Conservation (phyloP, 92 coral and sea anemone genomes). For the Chrysogorgia sp. region DNA sequence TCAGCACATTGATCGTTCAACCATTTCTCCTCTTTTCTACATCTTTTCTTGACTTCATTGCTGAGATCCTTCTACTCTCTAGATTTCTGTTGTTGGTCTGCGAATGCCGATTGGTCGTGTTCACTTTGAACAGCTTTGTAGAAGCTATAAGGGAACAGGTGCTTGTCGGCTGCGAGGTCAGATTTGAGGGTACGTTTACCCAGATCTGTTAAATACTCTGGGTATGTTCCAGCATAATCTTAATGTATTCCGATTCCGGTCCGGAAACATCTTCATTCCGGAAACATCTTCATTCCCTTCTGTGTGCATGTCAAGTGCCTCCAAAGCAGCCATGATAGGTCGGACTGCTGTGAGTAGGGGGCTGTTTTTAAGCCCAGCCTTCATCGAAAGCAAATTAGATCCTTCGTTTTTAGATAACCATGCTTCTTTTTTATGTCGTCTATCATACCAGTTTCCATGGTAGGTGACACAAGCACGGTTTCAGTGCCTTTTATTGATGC, state of each 20-base stretch:
- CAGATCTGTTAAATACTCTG: too few species aligned
- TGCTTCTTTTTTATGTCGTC: constrained; percentile 56
- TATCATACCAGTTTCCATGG: constrained; percentile 63
- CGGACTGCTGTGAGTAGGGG: constrained; percentile 55
- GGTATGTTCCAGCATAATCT: constrained; percentile 50
- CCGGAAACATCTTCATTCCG: too few species aligned
- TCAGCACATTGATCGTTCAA: too few species aligned
- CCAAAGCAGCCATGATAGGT: constrained; percentile 54
- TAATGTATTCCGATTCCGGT: constrained; percentile 19
- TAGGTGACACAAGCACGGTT: constrained; percentile 47
- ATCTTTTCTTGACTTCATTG: too few species aligned
- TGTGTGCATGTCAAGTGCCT: constrained; percentile 49
- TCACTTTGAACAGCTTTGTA: too few species aligned
- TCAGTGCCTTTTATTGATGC: constrained; percentile 55
- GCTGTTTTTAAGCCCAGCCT: constrained; percentile 55
- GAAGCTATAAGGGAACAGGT: too few species aligned
- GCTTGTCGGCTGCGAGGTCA: too few species aligned
- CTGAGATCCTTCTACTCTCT: too few species aligned
- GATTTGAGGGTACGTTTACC: too few species aligned
- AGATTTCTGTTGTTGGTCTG: too few species aligned
- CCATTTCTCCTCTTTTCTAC: too few species aligned
- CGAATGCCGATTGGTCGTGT: too few species aligned
- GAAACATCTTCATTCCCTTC: constrained; percentile 39
- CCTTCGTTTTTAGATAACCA: constrained; percentile 57
- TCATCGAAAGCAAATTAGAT: constrained; percentile 55